phyloP scores from a whole-genome alignment of 2,113 vertebrate genomes.

The Tachuris rubrigastra region DNA sequence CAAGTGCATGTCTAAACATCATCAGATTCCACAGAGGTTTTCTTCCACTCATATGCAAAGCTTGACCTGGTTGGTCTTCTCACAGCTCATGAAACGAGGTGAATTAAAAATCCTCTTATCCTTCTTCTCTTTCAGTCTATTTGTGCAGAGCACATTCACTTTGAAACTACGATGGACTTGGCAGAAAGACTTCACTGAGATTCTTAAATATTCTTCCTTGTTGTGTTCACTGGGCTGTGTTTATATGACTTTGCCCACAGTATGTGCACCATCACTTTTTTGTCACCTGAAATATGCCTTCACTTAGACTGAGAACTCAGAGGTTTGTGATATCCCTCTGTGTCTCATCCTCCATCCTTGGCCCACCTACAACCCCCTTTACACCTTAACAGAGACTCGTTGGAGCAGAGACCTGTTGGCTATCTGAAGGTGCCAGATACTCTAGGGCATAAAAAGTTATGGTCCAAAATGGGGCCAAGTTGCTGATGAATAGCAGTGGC shows the following conservation, averaged over 20 bases:
- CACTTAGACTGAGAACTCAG: background rate
- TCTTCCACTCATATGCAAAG: background rate
- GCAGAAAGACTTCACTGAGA: background rate
- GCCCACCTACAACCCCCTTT: background rate
- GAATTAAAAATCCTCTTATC: background rate
- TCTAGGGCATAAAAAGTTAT: background rate
- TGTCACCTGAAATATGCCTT: background rate
- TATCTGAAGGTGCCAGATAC: background rate
- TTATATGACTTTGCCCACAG: background rate
- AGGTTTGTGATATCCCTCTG: background rate
- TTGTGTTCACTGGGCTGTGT: background rate
- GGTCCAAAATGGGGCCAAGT: background rate
- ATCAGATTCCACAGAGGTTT: background rate
- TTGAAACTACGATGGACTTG: background rate
- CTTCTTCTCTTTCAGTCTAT: background rate
- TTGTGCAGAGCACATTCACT: background rate
- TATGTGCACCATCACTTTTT: background rate
- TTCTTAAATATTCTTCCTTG: background rate
- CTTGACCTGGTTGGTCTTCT: background rate
- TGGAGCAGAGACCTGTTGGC: background rate
- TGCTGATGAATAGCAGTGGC: background rate
- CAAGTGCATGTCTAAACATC: background rate
- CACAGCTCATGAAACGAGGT: background rate
- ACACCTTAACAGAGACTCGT: background rate
- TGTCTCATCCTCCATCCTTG: background rate